Base-by-base conservation (phyloP, 2,797 vertebrate genomes). In the Sebastes minor region DNA sequence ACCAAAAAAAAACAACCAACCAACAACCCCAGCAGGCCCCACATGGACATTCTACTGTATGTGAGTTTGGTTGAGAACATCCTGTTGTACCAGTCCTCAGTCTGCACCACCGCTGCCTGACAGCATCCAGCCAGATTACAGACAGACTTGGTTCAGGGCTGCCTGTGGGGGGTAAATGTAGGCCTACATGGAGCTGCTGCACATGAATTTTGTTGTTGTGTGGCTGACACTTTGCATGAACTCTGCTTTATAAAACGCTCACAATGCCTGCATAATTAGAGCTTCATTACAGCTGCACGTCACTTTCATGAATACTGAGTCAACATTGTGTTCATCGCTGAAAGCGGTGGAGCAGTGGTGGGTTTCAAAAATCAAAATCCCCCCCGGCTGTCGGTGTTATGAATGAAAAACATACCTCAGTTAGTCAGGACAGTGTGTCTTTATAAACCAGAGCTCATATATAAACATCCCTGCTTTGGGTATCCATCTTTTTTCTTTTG, bases 41-140 rank as follows among this genome's bases (percentile, higher is more conserved):
- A 75, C 57, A 86, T 59, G 73, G 88, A 93, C 87, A 74, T 91
- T 88, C 86, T 86, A 76, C 86, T 86, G 76, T 72, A 22, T 74
- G 76, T 61, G 80, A 76, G 82, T 82, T 81, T 82, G 76, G 74
- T 84, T 92, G 72, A 86, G 69, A 80, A 72, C 78, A 70, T 86
- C 63, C 59, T 28, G 64, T 61, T 57, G 68, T 14, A 69, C 71
- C 79, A 55, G 53, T 74, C 66, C 13, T 28, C 72, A 59, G 69
- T 66, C 33, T 32, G 64, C 42, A 49, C 0, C 42, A 49, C 67
- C 30, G 18, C 72, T 32, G 65, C 61, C 32, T 63, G 28, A 14
- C 46, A 46, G 12, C 73, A 25, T n/a, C 66, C 22, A 16, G 13
- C 55, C 60, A 18, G 42, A 33, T 61, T 6, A 14, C 74, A 81